phyloP scores from a whole-genome alignment of 2,888 invertebrate genomes.

The Aphidoletes aphidimyza region DNA sequence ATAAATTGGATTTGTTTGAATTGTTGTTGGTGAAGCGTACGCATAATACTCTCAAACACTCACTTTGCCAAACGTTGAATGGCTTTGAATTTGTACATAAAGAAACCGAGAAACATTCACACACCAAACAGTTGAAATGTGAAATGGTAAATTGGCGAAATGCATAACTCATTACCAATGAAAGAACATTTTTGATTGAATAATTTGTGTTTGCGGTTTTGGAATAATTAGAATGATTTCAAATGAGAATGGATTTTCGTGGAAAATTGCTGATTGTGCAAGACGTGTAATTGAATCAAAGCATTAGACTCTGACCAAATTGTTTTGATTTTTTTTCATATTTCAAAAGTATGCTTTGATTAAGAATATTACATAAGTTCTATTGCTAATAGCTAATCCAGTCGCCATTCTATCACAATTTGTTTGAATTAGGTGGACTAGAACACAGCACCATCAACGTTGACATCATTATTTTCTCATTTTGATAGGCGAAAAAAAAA shows the following conservation, averaged over 20 bases:
- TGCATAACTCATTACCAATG: neutral
- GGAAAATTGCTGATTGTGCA: neutral
- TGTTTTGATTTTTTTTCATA: neutral
- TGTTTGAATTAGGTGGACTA: too few relatives aligned
- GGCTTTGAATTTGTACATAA: neutral
- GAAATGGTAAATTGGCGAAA: too few relatives aligned
- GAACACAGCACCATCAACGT: neutral
- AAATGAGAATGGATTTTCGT: neutral
- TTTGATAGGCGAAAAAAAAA: slow-evolving; percentile 24
- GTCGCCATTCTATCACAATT: neutral
- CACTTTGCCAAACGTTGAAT: neutral
- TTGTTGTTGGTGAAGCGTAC: neutral
- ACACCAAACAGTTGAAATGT: neutral
- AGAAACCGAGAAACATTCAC: neutral
- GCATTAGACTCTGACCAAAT: too few relatives aligned
- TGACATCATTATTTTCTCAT: slow-evolving; percentile 43
- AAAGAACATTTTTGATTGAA: slow-evolving; percentile 18
- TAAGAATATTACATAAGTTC: neutral
- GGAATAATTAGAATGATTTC: neutral
- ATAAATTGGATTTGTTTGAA: slow-evolving; percentile 27
- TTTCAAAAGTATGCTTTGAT: neutral
- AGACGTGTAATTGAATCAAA: too few relatives aligned
- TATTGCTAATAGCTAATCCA: neutral
- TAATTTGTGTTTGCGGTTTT: neutral
- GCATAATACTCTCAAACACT: neutral